A percentile compares a stretch with the other conserved stretches of the same genome.
phyloP scores from a whole-genome alignment of 2,113 vertebrate genomes.

The Ceuthmochares aereus region DNA sequence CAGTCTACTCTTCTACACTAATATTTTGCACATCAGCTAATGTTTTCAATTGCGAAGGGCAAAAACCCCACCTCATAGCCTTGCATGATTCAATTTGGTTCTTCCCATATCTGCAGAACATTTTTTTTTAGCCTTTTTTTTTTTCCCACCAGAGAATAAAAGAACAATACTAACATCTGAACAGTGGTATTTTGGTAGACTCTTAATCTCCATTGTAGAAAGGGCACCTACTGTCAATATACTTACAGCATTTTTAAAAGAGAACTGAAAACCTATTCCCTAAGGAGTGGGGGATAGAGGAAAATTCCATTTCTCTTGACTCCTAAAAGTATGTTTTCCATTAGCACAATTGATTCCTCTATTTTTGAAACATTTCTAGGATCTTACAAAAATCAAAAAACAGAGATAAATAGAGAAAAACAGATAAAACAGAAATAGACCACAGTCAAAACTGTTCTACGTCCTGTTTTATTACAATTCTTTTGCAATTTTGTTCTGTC shows the following conservation, averaged over 20 bases:
- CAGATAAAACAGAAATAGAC: neutral
- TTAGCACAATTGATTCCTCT: neutral
- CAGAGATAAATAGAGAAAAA: neutral
- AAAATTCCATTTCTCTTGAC: neutral
- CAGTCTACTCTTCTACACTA: neutral
- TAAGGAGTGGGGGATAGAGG: fast-evolving
- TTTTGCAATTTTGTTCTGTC: neutral
- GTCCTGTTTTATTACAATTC: neutral
- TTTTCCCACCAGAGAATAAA: neutral
- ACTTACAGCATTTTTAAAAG: neutral
- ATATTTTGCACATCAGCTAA: neutral
- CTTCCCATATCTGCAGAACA: neutral
- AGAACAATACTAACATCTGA: neutral
- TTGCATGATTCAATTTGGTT: neutral
- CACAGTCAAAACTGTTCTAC: neutral
- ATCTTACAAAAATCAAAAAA: neutral
- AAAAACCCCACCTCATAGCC: neutral
- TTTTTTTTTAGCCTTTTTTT: neutral
- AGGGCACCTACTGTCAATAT: neutral
- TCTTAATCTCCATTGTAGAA: neutral
- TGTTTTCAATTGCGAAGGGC: neutral
- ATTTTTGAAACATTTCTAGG: neutral
- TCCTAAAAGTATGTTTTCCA: neutral
- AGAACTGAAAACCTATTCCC: neutral
- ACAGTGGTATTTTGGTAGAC: neutral